Evolutionary conservation across 2,113 vertebrate species (phyloP).

Genomic region (Microtus pennsylvanicus): DNA sequence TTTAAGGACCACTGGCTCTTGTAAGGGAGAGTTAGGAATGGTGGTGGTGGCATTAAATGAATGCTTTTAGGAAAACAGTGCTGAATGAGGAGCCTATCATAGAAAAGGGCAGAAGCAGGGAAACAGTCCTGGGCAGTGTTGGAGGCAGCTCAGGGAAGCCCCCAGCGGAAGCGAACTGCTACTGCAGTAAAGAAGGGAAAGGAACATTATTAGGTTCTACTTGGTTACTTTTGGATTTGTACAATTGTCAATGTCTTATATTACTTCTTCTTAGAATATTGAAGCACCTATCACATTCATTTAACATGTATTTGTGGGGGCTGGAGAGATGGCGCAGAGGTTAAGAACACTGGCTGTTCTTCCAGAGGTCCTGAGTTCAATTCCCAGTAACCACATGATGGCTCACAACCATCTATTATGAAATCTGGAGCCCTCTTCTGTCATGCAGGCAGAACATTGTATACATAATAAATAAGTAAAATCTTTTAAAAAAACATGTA

Average conservation of each 20-base stretch:
- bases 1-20: slow-evolving; percentile 7
- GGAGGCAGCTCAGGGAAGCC: not conserved
- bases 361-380: too few relatives aligned
- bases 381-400: too few relatives aligned
- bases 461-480: too few relatives aligned
- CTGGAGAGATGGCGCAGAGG: too few relatives aligned
- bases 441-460: too few relatives aligned
- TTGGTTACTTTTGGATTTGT: slow-evolving; percentile 20
- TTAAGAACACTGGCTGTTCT: too few relatives aligned
- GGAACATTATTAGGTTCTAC: not conserved
- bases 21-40: not conserved
- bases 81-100: not conserved
- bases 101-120: not conserved
- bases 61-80: not conserved
- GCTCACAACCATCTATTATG: too few relatives aligned
- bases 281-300: not conserved
- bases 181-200: not conserved
- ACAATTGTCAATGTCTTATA: not conserved
- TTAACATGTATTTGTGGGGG: not conserved
- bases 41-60: not conserved
- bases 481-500: too few relatives aligned
- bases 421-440: too few relatives aligned
- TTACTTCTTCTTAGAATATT: not conserved
- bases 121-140: not conserved
- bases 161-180: not conserved